A percentile compares a stretch with the other conserved stretches of the same genome.
phyloP scores from a whole-genome alignment of 1,140 invertebrate genomes.

The Papilio helenus region DNA sequence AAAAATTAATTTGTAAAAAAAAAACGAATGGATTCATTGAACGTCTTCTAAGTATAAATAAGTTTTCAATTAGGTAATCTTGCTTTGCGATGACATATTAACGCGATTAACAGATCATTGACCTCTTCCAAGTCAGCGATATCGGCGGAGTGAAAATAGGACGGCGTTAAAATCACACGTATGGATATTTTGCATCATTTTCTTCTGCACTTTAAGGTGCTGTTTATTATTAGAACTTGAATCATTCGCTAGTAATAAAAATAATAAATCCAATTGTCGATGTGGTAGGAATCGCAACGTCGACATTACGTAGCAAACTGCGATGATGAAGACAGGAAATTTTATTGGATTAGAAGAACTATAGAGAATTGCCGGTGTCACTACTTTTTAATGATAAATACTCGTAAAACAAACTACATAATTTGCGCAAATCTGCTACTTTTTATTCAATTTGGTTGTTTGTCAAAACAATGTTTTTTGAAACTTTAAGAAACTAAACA shows the following conservation, averaged over 20 bases:
- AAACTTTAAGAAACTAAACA: neutral
- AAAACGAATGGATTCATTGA: neutral
- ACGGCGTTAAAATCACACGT: neutral
- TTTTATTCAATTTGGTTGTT: neutral
- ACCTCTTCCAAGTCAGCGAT: conserved; percentile 20
- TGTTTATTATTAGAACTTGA: conserved; percentile 15
- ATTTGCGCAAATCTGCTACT: neutral
- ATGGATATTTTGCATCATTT: neutral
- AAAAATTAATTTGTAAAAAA: neutral
- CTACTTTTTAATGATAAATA: neutral
- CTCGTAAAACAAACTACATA: neutral
- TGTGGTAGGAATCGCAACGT: conserved; percentile 20
- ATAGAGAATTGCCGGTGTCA: neutral
- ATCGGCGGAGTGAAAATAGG: conserved; percentile 7
- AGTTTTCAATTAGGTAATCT: conserved; percentile 17
- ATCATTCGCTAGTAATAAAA: neutral
- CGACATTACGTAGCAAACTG: conserved; percentile 12
- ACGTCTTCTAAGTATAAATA: neutral
- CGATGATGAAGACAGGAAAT: neutral
- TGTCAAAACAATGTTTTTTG: too few species aligned
- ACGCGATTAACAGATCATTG: conserved; percentile 19
- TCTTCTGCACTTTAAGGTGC: neutral
- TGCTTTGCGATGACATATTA: conserved; percentile 7
- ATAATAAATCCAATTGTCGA: conserved; percentile 33
- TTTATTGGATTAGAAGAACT: neutral